phyloP scores from a whole-genome alignment of 2,888 invertebrate species.

The Arge pagana region DNA sequence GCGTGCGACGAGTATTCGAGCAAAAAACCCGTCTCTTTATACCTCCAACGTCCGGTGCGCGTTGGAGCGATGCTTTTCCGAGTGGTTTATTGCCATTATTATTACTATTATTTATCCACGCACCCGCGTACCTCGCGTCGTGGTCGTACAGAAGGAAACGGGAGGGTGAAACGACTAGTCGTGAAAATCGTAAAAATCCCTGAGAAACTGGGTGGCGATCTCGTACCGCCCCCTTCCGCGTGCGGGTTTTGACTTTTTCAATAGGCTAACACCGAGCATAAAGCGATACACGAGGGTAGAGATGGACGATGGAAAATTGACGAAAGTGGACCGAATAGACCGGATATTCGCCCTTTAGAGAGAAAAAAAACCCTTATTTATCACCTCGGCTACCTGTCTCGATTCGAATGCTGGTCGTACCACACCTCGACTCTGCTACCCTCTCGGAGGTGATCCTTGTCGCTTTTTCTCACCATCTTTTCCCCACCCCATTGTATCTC shows the following conservation, averaged over 20 bases:
- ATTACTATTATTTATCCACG: not conserved
- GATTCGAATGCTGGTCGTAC: conserved; percentile 16
- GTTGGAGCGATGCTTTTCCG: too few relatives aligned
- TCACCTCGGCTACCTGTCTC: conserved; percentile 15
- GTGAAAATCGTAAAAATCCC: conserved; percentile 29
- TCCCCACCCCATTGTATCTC: not conserved
- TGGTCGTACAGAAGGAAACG: too few relatives aligned
- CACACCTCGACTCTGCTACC: too few relatives aligned
- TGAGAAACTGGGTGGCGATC: conserved; percentile 34
- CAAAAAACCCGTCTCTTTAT: too few relatives aligned
- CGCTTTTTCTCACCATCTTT: conserved; percentile 4
- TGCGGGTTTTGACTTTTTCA: conserved; percentile 47
- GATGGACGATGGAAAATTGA: conserved; percentile 27
- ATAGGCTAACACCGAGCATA: conserved; percentile 24
- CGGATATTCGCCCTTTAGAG: conserved; percentile 43
- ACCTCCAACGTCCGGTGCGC: too few relatives aligned
- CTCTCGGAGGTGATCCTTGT: not conserved
- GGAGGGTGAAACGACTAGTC: too few relatives aligned
- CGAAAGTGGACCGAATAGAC: conserved; percentile 42
- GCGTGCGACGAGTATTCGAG: too few relatives aligned
- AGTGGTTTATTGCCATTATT: not conserved
- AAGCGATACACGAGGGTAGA: conserved; percentile 17
- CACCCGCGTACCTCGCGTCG: too few relatives aligned
- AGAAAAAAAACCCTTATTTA: conserved; percentile 25
- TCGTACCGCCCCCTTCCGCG: conserved; percentile 46